Conservation (phyloP, 2,888 invertebrate species). For the Sarcophaga caerulescens region DNA sequence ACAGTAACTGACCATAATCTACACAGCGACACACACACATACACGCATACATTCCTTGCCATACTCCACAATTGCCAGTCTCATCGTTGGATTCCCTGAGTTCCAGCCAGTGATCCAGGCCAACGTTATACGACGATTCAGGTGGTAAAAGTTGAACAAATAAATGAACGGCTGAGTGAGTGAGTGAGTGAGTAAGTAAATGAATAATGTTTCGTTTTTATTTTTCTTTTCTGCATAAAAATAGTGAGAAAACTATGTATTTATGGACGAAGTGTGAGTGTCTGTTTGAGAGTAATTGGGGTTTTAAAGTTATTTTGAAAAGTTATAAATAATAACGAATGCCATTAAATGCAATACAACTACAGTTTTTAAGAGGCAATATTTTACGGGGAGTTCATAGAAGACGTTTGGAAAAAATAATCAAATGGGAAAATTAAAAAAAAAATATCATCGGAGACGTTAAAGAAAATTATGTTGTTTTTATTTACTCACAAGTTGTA, state of each 20-base stretch:
- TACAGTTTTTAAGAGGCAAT: not conserved
- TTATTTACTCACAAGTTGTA: no score
- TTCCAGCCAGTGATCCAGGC: not conserved
- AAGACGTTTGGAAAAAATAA: not conserved
- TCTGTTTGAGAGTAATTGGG: constrained; percentile 39
- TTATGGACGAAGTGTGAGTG: constrained; percentile 20
- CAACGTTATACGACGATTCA: constrained; percentile 7
- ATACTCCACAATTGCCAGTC: not conserved
- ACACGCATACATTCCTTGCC: not conserved
- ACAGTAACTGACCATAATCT: constrained; percentile 42
- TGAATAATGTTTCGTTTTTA: not conserved
- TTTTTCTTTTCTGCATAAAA: not conserved
- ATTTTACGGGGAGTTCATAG: not conserved
- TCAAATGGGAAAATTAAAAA: no score
- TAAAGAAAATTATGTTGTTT: no score
- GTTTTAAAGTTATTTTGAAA: constrained; percentile 49
- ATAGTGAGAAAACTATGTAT: constrained; percentile 54
- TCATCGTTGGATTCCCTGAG: not conserved
- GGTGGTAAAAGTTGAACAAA: constrained; percentile 25
- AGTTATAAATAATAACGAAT: constrained; percentile 24
- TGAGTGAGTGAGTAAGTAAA: not conserved
- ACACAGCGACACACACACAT: not conserved
- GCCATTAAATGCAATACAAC: not conserved
- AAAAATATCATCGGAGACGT: no score
- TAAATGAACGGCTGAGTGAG: not conserved